Conservation (phyloP, 2,113 vertebrate genomes). For the Sylvilagus bachmani region DNA sequence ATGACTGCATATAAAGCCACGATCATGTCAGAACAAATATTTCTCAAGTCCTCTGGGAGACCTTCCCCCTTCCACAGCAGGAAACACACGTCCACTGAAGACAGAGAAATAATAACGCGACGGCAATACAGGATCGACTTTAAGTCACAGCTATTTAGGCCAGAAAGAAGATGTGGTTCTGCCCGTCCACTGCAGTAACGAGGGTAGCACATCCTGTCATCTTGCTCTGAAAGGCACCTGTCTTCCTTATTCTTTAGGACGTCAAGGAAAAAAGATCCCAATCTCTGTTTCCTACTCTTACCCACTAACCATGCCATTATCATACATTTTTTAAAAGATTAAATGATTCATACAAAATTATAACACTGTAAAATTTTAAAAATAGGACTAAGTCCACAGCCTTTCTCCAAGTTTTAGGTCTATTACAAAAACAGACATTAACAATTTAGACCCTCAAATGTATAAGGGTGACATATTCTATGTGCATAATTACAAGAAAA, state of each 20-base stretch:
- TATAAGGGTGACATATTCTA: background rate
- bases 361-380: background rate
- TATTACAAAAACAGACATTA: background rate
- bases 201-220: background rate
- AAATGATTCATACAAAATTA: conserved; percentile 20
- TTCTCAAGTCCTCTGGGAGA: conserved; percentile 14
- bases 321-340: background rate
- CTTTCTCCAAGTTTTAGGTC: conserved; percentile 14
- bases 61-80: background rate
- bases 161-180: conserved; percentile 16
- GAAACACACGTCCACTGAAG: conserved; percentile 4
- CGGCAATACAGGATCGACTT: conserved; percentile 35
- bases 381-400: background rate
- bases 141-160: conserved; percentile 55
- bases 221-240: conserved; percentile 10
- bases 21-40: background rate
- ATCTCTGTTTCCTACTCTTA: background rate
- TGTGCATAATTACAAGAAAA: background rate
- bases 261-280: background rate
- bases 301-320: background rate
- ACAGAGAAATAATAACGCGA: conserved; percentile 41
- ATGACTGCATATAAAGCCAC: background rate
- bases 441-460: background rate
- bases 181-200: background rate
- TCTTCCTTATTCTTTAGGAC: background rate